A percentile compares a stretch with the other conserved stretches of the same genome.
These are phyloP conservation scores for Camponotus floridanus DNA, from an alignment of 1,140 invertebrate species.

Conservation along the genomic window DNA sequence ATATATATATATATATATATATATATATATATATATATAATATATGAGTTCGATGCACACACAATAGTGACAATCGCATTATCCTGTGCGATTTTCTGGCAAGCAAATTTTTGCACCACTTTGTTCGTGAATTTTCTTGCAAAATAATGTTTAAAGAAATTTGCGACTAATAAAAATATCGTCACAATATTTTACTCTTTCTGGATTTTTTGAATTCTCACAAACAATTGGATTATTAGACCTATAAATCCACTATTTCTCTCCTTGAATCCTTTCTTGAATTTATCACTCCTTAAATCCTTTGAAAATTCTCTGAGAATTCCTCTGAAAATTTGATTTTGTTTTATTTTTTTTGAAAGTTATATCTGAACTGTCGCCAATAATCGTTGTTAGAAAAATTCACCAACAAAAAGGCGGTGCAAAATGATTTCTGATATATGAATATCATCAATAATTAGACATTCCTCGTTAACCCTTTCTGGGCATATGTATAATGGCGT, in stretches of 20 bases:
- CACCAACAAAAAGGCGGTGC: constrained; percentile 53
- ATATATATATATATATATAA: constrained; percentile 25
- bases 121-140: constrained; percentile 59
- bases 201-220: constrained; percentile 20
- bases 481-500: constrained; percentile 18
- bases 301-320: background rate
- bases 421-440: constrained; percentile 26
- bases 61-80: constrained; percentile 62
- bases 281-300: constrained; percentile 16
- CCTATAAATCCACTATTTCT: background rate
- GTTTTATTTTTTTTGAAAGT: background rate
- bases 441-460: constrained; percentile 1
- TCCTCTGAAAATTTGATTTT: constrained; percentile 22
- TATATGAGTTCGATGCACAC: constrained; percentile 58
- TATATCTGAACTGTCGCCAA: background rate
- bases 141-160: constrained; percentile 46
- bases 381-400: constrained; percentile 34
- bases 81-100: constrained; percentile 58
- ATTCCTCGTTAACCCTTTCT: constrained; percentile 44
- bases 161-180: constrained; percentile 40
- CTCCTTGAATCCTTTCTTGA: background rate
- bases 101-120: constrained; percentile 65
- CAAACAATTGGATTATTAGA: constrained; percentile 31
- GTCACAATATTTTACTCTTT: constrained; percentile 43
- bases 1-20: constrained; percentile 8